Conservation (phyloP, 2,113 vertebrate species). For the Eclectus roratus region DNA sequence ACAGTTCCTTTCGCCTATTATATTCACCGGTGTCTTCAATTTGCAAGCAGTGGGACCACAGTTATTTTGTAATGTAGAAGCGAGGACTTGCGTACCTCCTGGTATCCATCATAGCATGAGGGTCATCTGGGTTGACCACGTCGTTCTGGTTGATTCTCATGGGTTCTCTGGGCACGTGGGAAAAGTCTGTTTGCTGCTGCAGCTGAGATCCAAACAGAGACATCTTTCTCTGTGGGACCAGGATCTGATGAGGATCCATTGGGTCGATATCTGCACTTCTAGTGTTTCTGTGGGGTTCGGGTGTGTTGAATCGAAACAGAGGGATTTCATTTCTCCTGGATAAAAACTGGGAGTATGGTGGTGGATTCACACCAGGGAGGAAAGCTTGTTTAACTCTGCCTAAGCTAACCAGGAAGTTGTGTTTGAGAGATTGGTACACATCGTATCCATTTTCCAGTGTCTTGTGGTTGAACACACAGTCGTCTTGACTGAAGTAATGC, state of each 20-base stretch:
- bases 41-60: fast-evolving
- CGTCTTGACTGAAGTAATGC: constrained; percentile 83
- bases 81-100: constrained; percentile 61
- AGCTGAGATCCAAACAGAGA: fast-evolving
- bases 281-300: constrained; percentile 71
- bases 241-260: constrained; percentile 75
- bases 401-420: constrained; percentile 82
- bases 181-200: constrained; percentile 15
- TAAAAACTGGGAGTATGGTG: constrained; percentile 86
- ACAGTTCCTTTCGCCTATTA: background rate
- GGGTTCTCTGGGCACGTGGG: constrained; percentile 71
- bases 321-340: constrained; percentile 86
- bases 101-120: constrained; percentile 72
- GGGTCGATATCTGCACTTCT: constrained; percentile 78
- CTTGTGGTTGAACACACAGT: constrained; percentile 83
- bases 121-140: constrained; percentile 73
- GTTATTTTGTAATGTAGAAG: constrained; percentile 40
- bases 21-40: background rate
- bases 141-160: constrained; percentile 73
- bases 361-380: constrained; percentile 79
- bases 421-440: constrained; percentile 74
- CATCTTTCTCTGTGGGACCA: constrained; percentile 6
- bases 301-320: constrained; percentile 80
- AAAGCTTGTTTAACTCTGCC: constrained; percentile 82
- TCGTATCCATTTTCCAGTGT: constrained; percentile 86